A percentile compares a stretch with the other conserved stretches of the same genome.
Evolutionary conservation across 2,888 invertebrate species (phyloP).

Genomic region (Sinelater perroti): DNA sequence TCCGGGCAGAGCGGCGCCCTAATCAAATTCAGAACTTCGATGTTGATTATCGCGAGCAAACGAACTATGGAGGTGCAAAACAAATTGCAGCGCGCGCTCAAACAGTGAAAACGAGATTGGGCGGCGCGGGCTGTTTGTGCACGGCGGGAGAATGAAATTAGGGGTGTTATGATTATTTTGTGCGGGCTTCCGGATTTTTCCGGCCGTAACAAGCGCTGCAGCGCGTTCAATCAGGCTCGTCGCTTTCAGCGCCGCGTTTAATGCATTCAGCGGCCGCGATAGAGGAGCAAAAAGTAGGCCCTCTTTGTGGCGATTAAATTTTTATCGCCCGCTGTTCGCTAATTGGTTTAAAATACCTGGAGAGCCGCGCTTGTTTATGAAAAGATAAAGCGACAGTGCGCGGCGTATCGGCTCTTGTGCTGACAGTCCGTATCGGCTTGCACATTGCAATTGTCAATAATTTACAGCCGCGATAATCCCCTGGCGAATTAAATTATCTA

Average conservation of each 20-base stretch:
- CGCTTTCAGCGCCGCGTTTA: background rate
- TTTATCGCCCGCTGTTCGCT: background rate
- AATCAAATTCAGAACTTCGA: constrained; percentile 33
- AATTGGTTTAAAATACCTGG: constrained; percentile 16
- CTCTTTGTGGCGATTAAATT: constrained; percentile 1
- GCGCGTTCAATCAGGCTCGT: background rate
- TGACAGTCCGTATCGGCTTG: constrained; percentile 10
- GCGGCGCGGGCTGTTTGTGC: constrained; percentile 7
- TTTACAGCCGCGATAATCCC: constrained; percentile 1
- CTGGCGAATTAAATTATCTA: too few relatives aligned
- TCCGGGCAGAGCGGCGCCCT: constrained; percentile 25
- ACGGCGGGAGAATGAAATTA: constrained; percentile 18
- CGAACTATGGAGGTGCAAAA: constrained; percentile 31
- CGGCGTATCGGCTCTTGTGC: background rate
- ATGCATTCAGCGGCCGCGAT: background rate
- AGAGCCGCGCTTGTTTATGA: constrained; percentile 11
- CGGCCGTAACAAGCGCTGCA: background rate
- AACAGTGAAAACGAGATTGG: constrained; percentile 27
- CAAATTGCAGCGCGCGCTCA: constrained; percentile 21
- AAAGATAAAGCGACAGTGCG: background rate
- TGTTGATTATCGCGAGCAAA: constrained; percentile 32
- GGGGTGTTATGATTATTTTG: constrained; percentile 15
- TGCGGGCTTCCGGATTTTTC: constrained; percentile 9
- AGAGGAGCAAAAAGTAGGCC: background rate
- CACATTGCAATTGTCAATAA: constrained; percentile 4